Conservation (phyloP, 2,797 vertebrate genomes). For the Anguilla pacifica region DNA sequence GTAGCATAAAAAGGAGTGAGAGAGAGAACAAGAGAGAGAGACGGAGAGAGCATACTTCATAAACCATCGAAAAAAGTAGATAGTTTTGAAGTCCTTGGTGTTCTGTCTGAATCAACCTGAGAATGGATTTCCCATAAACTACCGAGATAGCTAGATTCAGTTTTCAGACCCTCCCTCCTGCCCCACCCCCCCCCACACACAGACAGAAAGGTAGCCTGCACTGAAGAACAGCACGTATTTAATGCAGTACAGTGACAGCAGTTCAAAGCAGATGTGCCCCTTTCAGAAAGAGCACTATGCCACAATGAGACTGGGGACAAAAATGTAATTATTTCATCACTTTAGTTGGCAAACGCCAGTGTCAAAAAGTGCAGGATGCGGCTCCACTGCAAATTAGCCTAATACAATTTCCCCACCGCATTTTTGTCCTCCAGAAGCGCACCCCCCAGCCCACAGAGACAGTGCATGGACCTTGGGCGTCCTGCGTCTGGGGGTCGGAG, state of each 20-base stretch:
- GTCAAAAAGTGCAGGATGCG: constrained; percentile 70
- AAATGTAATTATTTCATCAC: constrained; percentile 78
- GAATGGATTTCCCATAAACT: background rate
- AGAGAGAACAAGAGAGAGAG: background rate
- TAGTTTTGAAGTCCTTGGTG: constrained; percentile 2
- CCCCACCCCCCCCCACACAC: background rate
- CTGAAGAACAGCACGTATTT: background rate
- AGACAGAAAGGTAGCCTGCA: background rate
- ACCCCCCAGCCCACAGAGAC: background rate
- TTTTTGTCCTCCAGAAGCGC: constrained; percentile 50
- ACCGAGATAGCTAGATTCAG: background rate
- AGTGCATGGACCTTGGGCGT: constrained; percentile 63
- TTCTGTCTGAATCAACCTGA: constrained; percentile 19
- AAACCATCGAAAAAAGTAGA: background rate
- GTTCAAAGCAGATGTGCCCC: background rate
- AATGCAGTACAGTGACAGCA: background rate
- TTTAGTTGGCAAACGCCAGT: constrained; percentile 72
- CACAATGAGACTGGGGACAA: constrained; percentile 42
- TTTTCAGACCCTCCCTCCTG: background rate
- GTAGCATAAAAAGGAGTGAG: background rate
- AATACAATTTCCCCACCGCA: constrained; percentile 66
- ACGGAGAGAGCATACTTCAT: background rate
- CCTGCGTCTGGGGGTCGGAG: constrained; percentile 47
- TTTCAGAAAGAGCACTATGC: constrained; percentile 34
- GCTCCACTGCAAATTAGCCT: constrained; percentile 72